These are phyloP conservation scores for Choloepus didactylus DNA, from an alignment of 2,797 vertebrate species.

Conservation along the genomic window DNA sequence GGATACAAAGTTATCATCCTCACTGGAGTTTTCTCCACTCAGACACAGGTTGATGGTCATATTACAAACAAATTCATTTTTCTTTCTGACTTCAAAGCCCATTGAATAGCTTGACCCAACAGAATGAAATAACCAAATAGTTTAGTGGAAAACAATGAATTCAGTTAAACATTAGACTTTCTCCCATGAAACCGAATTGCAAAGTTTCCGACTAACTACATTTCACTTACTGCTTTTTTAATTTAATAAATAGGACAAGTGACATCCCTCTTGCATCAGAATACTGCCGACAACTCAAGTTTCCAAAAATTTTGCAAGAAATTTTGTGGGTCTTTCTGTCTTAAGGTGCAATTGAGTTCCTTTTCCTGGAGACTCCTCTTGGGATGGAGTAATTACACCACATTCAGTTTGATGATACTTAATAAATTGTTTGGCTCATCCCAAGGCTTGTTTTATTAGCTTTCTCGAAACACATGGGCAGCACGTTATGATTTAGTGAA, in stretches of 20 bases:
- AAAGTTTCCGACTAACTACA: neutral
- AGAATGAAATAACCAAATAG: neutral
- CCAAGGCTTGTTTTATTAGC: fast-evolving
- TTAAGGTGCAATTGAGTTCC: neutral
- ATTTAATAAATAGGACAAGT: neutral
- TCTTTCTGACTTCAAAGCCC: fast-evolving
- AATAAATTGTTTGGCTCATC: neutral
- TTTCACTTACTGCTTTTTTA: no score
- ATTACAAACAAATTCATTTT: neutral
- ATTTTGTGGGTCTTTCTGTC: neutral
- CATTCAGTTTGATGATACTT: neutral
- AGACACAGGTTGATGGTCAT: neutral
- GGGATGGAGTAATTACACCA: neutral
- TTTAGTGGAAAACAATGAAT: no score
- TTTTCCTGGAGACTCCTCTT: no score
- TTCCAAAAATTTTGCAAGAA: fast-evolving
- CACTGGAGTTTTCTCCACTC: no score
- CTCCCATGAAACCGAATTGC: neutral
- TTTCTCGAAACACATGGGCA: neutral
- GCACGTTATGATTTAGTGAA: fast-evolving
- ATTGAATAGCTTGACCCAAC: neutral
- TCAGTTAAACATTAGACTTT: neutral
- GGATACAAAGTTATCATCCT: fast-evolving
- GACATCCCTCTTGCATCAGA: neutral
- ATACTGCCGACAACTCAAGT: fast-evolving